Conservation (phyloP, 1,140 invertebrate genomes). For the Aphis craccivora region DNA sequence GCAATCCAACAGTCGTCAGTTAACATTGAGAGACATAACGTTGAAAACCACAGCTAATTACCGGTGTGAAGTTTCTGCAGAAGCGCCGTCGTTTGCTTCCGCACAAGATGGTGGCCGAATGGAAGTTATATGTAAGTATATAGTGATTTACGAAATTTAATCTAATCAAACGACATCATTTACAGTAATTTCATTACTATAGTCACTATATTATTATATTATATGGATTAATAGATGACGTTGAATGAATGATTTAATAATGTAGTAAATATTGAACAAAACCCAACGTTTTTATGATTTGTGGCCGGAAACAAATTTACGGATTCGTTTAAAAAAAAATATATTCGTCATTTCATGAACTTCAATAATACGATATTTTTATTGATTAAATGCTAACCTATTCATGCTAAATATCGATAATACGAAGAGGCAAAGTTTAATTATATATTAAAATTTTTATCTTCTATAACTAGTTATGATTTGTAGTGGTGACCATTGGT, state of each 20-base stretch:
- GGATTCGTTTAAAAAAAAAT: neutral
- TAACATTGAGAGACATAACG: constrained; percentile 71
- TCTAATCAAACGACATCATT: neutral
- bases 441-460: neutral
- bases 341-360: neutral
- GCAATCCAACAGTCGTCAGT: constrained; percentile 69
- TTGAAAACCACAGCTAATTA: constrained; percentile 75
- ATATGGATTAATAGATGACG: neutral
- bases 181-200: neutral
- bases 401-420: neutral
- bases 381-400: neutral
- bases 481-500: neutral
- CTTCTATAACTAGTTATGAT: neutral
- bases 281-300: neutral
- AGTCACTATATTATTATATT: neutral
- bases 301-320: neutral
- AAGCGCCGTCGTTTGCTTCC: constrained; percentile 75
- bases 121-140: constrained; percentile 76
- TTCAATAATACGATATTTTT: neutral
- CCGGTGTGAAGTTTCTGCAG: constrained; percentile 80
- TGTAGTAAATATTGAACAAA: neutral
- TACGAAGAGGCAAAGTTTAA: neutral
- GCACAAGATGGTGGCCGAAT: constrained; percentile 73
- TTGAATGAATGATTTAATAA: neutral
- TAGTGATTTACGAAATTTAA: neutral